Percentiles rank a stretch among this genome's conserved stretches.
phyloP scores from a whole-genome alignment of 2,888 invertebrate species.

The Chironomus tentans region DNA sequence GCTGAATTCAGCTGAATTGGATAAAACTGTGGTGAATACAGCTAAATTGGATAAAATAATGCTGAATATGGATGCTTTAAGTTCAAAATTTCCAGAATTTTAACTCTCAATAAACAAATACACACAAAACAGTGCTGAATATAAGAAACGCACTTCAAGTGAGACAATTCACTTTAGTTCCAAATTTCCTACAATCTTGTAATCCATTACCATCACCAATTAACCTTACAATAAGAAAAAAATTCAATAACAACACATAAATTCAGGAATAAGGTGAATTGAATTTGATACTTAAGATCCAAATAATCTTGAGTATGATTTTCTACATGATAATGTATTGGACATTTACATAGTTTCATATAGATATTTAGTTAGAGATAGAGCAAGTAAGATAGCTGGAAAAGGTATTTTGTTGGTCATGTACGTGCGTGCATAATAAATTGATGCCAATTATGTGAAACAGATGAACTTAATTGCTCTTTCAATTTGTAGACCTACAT shows the following conservation, averaged over 20 bases:
- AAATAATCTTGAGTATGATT: too few relatives aligned
- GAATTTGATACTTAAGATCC: neutral
- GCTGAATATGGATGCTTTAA: too few relatives aligned
- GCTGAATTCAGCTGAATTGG: too few relatives aligned
- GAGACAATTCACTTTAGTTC: neutral
- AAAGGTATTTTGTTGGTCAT: neutral
- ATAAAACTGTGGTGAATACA: too few relatives aligned
- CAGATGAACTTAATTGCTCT: conserved; percentile 25
- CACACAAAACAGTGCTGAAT: too few relatives aligned
- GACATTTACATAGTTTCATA: neutral
- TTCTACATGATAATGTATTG: too few relatives aligned
- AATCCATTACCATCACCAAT: too few relatives aligned
- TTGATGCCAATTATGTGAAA: conserved; percentile 23
- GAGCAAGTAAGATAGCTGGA: neutral
- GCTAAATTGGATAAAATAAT: too few relatives aligned
- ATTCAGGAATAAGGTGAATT: neutral
- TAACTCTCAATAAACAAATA: too few relatives aligned
- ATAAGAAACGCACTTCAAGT: too few relatives aligned
- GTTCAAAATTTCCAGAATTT: too few relatives aligned
- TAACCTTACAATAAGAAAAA: neutral
- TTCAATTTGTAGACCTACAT: neutral
- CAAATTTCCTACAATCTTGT: neutral
- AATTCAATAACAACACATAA: neutral
- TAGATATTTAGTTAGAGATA: neutral
- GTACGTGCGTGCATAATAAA: conserved; percentile 16